Evolutionary conservation across 2,797 vertebrate genomes (phyloP), one percentile per base, ranked within the genome.

Genomic region (Spinibarbus caldwelli): DNA sequence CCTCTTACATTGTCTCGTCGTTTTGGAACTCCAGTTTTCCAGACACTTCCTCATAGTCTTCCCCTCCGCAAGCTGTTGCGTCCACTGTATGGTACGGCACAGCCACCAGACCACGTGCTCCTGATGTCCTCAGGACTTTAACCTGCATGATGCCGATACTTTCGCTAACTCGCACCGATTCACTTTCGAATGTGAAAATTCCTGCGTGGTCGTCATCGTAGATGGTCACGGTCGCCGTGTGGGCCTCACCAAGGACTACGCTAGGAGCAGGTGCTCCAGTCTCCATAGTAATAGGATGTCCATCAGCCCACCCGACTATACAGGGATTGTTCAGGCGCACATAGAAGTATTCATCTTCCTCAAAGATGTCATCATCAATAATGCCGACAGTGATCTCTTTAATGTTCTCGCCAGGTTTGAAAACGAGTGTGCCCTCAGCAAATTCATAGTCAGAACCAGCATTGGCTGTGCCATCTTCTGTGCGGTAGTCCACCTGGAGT

Each of bases 151-250:
- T 89, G 0, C 95, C 95, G 4, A 95, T 89, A 41, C 94, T 95
- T 90, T 95, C 96, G 0, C 94, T 96, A 85, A 96, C 96, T 86
- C 93, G 92, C 21, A 93, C 90, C 23, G 91, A 92, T 82, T 90
- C 89, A 0, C 64, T 87, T 90, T 96, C 96, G 9, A 97, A 97
- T 29, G 95, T 95, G 87, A 97, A 97, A 88, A 97, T 96, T 62
- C 96, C 96, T 68, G 96, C 96, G 7, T 97, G 96, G 81, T 97
- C 96, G 10, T 97, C 96, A 11, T 97, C 96, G 0, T 96, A 96
- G 92, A 97, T 96, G 79, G 96, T 97, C 77, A 97, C 96, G 0
- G 96, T 96, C 54, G 96, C 96, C 0, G 94, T 95, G 91, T 94
- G 95, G 84, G 94, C 94, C 36, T 95, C 93, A 1, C 95, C 95